Evolutionary conservation across 1,140 invertebrate species (phyloP).

Genomic region (Aphaenogaster floridana): DNA sequence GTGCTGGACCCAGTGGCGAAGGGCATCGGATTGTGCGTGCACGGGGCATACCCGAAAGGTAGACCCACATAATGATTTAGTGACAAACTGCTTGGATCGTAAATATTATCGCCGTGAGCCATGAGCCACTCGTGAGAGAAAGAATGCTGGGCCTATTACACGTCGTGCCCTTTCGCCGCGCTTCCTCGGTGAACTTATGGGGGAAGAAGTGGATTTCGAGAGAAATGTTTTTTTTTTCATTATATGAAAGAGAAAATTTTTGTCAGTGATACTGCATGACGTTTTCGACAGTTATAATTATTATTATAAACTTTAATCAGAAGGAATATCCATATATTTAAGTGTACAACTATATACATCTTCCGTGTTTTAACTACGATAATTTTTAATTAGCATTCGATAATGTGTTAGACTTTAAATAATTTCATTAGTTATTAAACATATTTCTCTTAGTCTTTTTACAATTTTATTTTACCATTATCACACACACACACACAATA

Average conservation of each 20-base stretch:
- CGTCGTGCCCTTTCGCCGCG: constrained; percentile 67
- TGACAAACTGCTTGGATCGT: constrained; percentile 79
- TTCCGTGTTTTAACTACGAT: background rate
- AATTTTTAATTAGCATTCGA: background rate
- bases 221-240: constrained; percentile 5
- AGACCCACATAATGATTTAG: constrained; percentile 79
- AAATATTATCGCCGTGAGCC: constrained; percentile 78
- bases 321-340: background rate
- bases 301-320: constrained; percentile 12
- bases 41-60: constrained; percentile 42
- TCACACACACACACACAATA: background rate
- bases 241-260: background rate
- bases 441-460: background rate
- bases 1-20: constrained; percentile 19
- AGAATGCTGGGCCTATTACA: constrained; percentile 78
- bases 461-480: background rate
- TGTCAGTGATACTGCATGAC: background rate
- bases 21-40: constrained; percentile 54
- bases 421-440: background rate
- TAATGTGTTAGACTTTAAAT: background rate
- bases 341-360: background rate
- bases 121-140: constrained; percentile 60
- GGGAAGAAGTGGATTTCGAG: constrained; percentile 23
- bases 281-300: background rate
- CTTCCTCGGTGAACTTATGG: constrained; percentile 41